Percentiles rank a stretch among this genome's conserved stretches.
Conservation (phyloP, 2,888 invertebrate genomes). For the Colletes collaris region DNA sequence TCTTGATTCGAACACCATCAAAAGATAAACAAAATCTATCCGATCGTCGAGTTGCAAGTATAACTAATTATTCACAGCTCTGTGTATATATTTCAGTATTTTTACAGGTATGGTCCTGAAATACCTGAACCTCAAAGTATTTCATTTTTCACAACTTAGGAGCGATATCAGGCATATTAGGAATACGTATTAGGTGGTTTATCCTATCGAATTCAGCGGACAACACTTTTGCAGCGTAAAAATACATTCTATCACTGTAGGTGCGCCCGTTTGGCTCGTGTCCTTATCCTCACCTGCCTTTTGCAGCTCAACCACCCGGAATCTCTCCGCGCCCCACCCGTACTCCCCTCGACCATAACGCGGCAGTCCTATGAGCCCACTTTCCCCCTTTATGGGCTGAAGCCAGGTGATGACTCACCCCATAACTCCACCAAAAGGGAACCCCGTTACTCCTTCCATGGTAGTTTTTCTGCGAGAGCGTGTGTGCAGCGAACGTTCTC, state of each 20-base stretch:
- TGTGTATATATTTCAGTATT: too few relatives aligned
- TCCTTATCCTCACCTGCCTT: slow-evolving; percentile 76
- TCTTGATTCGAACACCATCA: too few relatives aligned
- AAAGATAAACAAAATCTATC: too few relatives aligned
- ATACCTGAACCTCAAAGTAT: too few relatives aligned
- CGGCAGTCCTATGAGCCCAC: slow-evolving; percentile 39
- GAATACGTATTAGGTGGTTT: too few relatives aligned
- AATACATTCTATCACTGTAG: slow-evolving; percentile 15
- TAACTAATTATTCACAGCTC: too few relatives aligned
- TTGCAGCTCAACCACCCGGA: slow-evolving; percentile 56
- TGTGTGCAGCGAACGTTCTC: slow-evolving; percentile 29
- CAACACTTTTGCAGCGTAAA: neutral
- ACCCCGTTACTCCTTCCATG: slow-evolving; percentile 44
- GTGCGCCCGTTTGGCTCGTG: slow-evolving; percentile 60
- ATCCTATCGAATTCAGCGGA: too few relatives aligned
- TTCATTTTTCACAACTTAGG: too few relatives aligned
- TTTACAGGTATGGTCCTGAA: too few relatives aligned
- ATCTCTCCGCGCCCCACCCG: slow-evolving; percentile 52
- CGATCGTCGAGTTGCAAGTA: too few relatives aligned
- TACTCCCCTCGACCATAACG: slow-evolving; percentile 30
- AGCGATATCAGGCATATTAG: too few relatives aligned
- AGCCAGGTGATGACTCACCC: slow-evolving; percentile 82
- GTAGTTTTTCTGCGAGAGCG: slow-evolving; percentile 60
- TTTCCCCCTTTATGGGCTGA: slow-evolving; percentile 55
- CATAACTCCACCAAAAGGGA: slow-evolving; percentile 66